Percentiles rank a stretch among this genome's conserved stretches.
Evolutionary conservation across 2,888 invertebrate species (phyloP).

Genomic region (Eupelmus urozonus): DNA sequence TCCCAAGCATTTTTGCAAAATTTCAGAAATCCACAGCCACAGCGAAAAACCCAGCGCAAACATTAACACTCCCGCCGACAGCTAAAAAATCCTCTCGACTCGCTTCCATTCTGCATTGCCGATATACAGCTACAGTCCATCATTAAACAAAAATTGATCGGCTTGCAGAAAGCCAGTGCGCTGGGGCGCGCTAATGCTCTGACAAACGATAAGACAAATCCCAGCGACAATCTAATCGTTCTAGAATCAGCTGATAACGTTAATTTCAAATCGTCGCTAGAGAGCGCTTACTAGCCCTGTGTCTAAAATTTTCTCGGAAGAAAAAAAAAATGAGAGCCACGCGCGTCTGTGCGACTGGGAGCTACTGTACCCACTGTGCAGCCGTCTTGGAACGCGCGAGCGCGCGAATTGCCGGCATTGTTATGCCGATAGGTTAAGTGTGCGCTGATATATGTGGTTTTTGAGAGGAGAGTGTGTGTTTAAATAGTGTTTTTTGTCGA

Average conservation of each 20-base stretch:
- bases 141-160: too few relatives aligned
- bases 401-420: constrained; percentile 10
- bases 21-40: too few relatives aligned
- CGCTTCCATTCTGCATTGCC: too few relatives aligned
- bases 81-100: too few relatives aligned
- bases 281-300: background rate
- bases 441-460: background rate
- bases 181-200: too few relatives aligned
- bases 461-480: background rate
- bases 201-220: background rate
- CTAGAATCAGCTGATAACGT: constrained; percentile 8
- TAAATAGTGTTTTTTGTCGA: background rate
- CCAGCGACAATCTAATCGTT: background rate
- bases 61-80: too few relatives aligned
- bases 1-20: constrained; percentile 7
- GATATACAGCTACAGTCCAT: too few relatives aligned
- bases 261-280: constrained; percentile 15
- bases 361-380: too few relatives aligned
- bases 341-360: too few relatives aligned
- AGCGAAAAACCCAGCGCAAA: too few relatives aligned
- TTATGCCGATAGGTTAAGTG: constrained; percentile 8
- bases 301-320: background rate
- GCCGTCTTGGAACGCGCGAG: background rate
- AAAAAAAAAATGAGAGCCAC: too few relatives aligned
- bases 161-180: too few relatives aligned